Evolutionary conservation across 2,888 invertebrate species (phyloP), one percentile per base, ranked within the genome.

Genomic region (Coelinius sp.): DNA sequence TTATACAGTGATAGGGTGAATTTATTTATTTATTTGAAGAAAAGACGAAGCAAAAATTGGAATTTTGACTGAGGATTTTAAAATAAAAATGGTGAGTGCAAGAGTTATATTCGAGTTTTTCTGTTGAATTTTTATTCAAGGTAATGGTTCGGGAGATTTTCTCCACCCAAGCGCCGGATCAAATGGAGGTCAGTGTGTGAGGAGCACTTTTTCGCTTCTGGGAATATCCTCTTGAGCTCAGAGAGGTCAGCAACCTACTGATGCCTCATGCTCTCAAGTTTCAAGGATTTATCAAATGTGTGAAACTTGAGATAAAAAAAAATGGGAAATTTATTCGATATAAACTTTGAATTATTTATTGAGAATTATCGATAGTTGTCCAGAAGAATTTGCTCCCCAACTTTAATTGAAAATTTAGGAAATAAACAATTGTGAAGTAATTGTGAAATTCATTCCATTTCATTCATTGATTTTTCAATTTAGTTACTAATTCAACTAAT

Each of bases 101-200:
- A 75, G 8, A n/a, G n/a, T 46, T 14, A 4, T 20, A 49, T 63
- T 65, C n/a, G 63, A 69, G 41, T 62, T 27, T 41, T 17, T 62
- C 31, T 38, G 8, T 68, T 71, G 69, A 6, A 31, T 27, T 27
- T 4, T 66, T 27, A 12, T n/a, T 2, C 35, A 35, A 59, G n/a
- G 46, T 52, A 38, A 31, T 59, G 7, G n/a, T 59, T 46, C 52
- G 38, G 41, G 41, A 41, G 7, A 5, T 44, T 35, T 59, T 41
- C 12, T 64, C 49, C 41, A 53, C 35, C 22, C 24, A 24, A 73
- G 76, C 72, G 73, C 71, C 75, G 69, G 71, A 75, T 63, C 66
- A 80, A 86, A 86, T 86, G 82, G 84, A 84, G 86, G 86, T 86
- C 85, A 86, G 86, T 86, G 78, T 86, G 86, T 84, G 84, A 86